phyloP scores from a whole-genome alignment of 2,888 invertebrate species.

The Atethmia centrago region DNA sequence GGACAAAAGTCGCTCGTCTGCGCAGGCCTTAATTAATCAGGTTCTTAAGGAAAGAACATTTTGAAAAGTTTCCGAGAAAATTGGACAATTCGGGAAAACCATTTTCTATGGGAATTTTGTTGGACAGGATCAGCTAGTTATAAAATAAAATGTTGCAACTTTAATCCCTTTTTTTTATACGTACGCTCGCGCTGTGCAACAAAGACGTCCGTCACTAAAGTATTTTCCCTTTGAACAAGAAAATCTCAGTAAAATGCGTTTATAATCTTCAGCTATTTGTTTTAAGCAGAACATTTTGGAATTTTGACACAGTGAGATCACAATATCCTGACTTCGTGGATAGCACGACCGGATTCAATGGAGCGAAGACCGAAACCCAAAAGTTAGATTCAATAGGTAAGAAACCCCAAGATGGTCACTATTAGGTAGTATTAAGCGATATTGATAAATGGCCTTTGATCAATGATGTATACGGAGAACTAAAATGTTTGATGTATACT shows the following conservation, averaged over 20 bases:
- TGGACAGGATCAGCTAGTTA: neutral
- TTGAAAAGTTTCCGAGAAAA: no score
- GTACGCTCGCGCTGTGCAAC: neutral
- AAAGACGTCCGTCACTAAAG: neutral
- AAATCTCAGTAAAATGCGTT: slow-evolving; percentile 7
- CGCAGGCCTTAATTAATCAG: no score
- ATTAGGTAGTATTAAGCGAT: neutral
- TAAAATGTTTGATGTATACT: slow-evolving; percentile 5
- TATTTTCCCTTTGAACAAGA: slow-evolving; percentile 1
- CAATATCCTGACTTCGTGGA: slow-evolving; percentile 17
- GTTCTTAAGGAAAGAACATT: no score
- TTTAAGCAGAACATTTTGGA: slow-evolving; percentile 2
- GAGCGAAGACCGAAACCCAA: neutral
- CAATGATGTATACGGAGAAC: slow-evolving; percentile 9
- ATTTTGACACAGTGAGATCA: slow-evolving; percentile 9
- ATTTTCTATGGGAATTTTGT: no score
- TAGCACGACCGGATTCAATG: neutral
- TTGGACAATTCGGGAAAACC: no score
- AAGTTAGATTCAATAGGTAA: neutral
- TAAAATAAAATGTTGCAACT: slow-evolving; percentile 18
- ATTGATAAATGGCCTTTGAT: slow-evolving; percentile 4
- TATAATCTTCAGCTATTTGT: neutral
- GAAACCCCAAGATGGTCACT: neutral
- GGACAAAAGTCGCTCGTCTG: no score
- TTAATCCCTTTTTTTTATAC: slow-evolving; percentile 16